Evolutionary conservation across 2,113 vertebrate genomes (phyloP), one percentile per base, ranked within the genome.

Genomic region (Rhinogobius similis): DNA sequence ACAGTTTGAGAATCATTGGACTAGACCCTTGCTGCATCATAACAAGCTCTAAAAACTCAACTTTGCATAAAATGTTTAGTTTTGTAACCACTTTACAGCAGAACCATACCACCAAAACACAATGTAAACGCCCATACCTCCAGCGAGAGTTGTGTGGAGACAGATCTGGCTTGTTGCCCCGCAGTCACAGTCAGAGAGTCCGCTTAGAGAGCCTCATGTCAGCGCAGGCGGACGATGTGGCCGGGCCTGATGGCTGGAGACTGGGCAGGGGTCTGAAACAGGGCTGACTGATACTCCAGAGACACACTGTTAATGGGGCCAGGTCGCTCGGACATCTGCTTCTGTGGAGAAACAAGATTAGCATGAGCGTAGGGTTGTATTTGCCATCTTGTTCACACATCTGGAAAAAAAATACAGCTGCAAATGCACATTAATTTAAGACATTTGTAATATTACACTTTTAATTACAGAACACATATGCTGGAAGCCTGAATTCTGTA

Each of bases 51-150:
- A n/a, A n/a, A n/a, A n/a, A n/a, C n/a, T n/a, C n/a, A n/a, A n/a
- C n/a, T n/a, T n/a, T n/a, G n/a, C n/a, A n/a, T n/a, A n/a, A n/a
- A n/a, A n/a, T n/a, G n/a, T n/a, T n/a, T n/a, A n/a, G n/a, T n/a
- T n/a, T n/a, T n/a, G n/a, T n/a, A n/a, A 90, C 81, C 87, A 89
- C 88, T 88, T 58, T 90, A 86, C 84, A 82, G 78, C 85, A 84
- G 84, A 88, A 76, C 81, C 79, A 82, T 79, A 90, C 88, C 83
- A 83, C 71, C 82, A 69, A 62, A 72, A 76, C 80, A 81, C 79
- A 79, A 74, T 75, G 75, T 29, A 9, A 71, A 76, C 71, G 77
- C 75, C 68, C 73, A 70, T 77, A 83, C 70, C 81, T 85, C 77
- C 78, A 82, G 73, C 73, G 75, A 78, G 81, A 86, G 81, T 80